Conservation (phyloP, 1,140 invertebrate species). For the Thaumetopoea pityocampa region DNA sequence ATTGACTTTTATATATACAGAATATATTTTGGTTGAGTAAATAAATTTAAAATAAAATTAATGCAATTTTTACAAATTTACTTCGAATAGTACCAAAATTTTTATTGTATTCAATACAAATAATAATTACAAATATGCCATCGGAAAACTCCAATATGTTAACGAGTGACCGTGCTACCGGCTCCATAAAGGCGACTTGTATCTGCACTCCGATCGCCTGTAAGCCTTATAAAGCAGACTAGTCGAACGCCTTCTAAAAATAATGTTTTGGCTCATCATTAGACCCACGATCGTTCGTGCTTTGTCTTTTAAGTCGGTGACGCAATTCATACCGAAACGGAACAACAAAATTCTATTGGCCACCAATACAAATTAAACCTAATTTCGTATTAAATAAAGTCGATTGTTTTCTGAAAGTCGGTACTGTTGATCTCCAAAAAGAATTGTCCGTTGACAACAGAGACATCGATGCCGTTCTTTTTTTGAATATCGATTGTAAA, state of each 20-base stretch:
- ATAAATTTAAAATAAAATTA: not conserved
- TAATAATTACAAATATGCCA: constrained; percentile 15
- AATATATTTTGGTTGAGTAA: no score
- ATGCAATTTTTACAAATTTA: constrained; percentile 1
- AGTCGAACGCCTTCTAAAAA: constrained; percentile 56
- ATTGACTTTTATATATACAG: no score
- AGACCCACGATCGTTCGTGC: constrained; percentile 56
- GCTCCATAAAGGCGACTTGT: constrained; percentile 54
- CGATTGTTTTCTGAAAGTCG: constrained; percentile 20
- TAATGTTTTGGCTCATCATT: constrained; percentile 72
- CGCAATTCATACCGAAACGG: constrained; percentile 66
- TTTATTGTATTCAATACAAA: constrained; percentile 7
- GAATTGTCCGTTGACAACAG: constrained; percentile 74
- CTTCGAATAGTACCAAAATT: not conserved
- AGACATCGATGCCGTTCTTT: constrained; percentile 73
- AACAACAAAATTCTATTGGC: constrained; percentile 47
- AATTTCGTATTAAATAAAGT: constrained; percentile 29
- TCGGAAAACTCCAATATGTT: constrained; percentile 19
- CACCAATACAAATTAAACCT: constrained; percentile 30
- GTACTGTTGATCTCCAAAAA: constrained; percentile 50
- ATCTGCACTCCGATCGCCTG: constrained; percentile 44
- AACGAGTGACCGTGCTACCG: constrained; percentile 40
- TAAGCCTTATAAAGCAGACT: constrained; percentile 45
- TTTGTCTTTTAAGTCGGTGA: constrained; percentile 73
- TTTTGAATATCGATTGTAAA: constrained; percentile 75